These are phyloP conservation scores for Tarsius wallacei DNA, from an alignment of 2,797 vertebrate genomes.

Conservation along the genomic window DNA sequence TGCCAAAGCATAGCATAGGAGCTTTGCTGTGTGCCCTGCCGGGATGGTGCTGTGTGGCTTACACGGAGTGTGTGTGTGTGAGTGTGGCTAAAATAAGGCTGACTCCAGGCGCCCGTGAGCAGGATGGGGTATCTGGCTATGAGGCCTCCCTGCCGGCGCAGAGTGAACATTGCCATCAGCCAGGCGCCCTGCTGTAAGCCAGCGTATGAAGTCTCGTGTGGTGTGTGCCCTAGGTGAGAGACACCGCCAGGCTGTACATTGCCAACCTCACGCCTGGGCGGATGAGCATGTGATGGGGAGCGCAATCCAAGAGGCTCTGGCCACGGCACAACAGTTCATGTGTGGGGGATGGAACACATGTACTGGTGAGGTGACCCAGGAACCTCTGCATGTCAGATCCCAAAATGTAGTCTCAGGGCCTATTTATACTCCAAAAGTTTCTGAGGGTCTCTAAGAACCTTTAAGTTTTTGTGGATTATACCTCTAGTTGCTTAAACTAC, in stretches of 20 bases:
- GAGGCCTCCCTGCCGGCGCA: not conserved
- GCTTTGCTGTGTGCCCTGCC: not conserved
- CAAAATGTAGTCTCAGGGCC: not conserved
- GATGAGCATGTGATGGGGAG: not conserved
- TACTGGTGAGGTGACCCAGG: not conserved
- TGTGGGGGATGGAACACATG: rapidly evolving
- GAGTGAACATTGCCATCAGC: not conserved
- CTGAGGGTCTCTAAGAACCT: not conserved
- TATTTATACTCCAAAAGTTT: not conserved
- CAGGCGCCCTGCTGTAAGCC: not conserved
- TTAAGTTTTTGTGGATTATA: not conserved
- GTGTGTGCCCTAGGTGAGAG: not conserved
- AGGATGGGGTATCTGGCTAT: not conserved
- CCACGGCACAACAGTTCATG: not conserved
- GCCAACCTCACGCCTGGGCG: not conserved
- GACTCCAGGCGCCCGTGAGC: not conserved
- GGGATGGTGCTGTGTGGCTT: not conserved
- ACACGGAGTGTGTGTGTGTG: not conserved
- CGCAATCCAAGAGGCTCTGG: not conserved
- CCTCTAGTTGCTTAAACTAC: not conserved
- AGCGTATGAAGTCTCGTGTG: rapidly evolving
- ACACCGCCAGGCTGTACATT: rapidly evolving
- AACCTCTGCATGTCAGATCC: not conserved
- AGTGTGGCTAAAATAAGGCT: not conserved
- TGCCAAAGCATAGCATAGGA: not conserved